Evolutionary conservation across 2,888 invertebrate species (phyloP).

Genomic region (Hydriomena furcata): DNA sequence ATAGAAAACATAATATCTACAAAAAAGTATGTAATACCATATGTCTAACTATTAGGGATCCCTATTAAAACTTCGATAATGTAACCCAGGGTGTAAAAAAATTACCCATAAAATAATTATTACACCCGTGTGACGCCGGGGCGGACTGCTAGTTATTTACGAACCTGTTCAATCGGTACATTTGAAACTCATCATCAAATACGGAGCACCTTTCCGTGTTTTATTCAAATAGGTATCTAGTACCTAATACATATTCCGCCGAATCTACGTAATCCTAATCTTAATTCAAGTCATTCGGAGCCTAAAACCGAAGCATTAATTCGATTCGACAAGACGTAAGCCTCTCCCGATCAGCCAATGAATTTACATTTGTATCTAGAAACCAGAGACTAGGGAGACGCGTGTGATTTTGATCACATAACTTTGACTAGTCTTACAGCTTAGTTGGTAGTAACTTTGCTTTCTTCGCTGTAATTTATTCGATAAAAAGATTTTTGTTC

Average conservation of each 20-base stretch:
- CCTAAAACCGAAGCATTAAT: slow-evolving; percentile 24
- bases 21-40: no score
- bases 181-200: slow-evolving; percentile 16
- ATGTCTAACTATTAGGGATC: no score
- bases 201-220: slow-evolving; percentile 24
- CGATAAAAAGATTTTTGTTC: no score
- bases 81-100: no score
- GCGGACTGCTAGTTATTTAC: no score
- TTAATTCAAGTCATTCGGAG: slow-evolving; percentile 26
- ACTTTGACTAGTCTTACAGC: background rate
- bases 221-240: slow-evolving; percentile 25
- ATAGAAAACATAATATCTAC: no score
- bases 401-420: background rate
- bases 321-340: slow-evolving; percentile 21
- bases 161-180: slow-evolving; percentile 1
- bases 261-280: slow-evolving; percentile 25
- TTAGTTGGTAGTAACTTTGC: no score
- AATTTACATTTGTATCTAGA: slow-evolving; percentile 11
- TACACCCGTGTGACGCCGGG: no score
- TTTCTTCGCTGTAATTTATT: no score
- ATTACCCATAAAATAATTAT: no score
- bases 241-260: slow-evolving; percentile 26
- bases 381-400: background rate
- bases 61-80: no score
- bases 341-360: slow-evolving; percentile 15